A percentile compares a stretch with the other conserved stretches of the same genome.
Evolutionary conservation across 2,113 vertebrate genomes (phyloP).

Genomic region (Origma solitaria): DNA sequence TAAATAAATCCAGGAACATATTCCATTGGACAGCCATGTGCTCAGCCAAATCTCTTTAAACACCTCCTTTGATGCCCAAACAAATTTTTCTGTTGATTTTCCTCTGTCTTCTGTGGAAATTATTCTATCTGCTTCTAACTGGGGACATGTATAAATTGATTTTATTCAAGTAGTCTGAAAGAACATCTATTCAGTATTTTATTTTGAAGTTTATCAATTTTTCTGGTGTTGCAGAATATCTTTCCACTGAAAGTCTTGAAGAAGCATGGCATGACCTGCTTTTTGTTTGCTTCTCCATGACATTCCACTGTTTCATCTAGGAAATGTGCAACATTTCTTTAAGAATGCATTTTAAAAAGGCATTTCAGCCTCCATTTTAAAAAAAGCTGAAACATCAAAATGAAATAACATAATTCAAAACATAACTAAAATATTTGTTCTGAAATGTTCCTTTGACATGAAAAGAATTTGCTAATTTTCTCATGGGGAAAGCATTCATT

Average conservation of each 20-base stretch:
- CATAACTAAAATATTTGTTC: conserved; percentile 61
- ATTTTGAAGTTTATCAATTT: background rate
- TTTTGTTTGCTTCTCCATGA: background rate
- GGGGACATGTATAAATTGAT: background rate
- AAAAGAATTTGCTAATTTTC: conserved; percentile 55
- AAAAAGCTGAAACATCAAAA: conserved; percentile 17
- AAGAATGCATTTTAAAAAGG: background rate
- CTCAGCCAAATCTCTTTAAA: background rate
- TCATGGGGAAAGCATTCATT: background rate
- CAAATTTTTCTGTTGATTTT: background rate
- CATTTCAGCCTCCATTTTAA: background rate
- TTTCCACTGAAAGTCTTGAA: background rate
- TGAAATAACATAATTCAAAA: conserved; percentile 58
- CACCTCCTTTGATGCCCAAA: background rate
- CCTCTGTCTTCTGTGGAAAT: background rate
- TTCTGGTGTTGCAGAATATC: background rate
- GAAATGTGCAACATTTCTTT: background rate
- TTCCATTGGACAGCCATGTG: background rate
- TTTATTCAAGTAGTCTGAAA: background rate
- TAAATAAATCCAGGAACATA: background rate
- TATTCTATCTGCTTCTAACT: background rate
- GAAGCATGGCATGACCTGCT: background rate
- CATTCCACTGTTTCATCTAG: background rate
- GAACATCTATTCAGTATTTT: background rate
- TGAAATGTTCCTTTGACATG: conserved; percentile 56